phyloP scores from a whole-genome alignment of 2,888 invertebrate genomes.

The Nebria salina region DNA sequence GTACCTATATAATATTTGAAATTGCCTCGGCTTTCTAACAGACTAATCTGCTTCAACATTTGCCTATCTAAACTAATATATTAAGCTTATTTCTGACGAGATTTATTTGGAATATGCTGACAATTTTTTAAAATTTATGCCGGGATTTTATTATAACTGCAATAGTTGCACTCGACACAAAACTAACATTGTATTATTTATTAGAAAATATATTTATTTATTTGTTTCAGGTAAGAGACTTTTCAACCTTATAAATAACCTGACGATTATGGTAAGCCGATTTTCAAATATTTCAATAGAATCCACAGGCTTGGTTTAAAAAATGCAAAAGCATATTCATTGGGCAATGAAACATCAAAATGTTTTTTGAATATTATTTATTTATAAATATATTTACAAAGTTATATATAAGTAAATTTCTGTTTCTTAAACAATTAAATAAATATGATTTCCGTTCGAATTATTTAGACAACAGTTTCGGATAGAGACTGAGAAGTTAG shows the following conservation, averaged over 20 bases:
- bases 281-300: not conserved
- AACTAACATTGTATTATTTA: not conserved
- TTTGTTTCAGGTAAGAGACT: not conserved
- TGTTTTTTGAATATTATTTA: not conserved
- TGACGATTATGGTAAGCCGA: not conserved
- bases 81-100: constrained; percentile 35
- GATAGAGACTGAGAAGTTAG: not conserved
- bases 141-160: not conserved
- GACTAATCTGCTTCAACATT: not conserved
- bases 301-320: not conserved
- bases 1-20: too few species aligned
- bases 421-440: not conserved
- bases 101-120: not conserved
- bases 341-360: not conserved
- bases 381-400: too few species aligned
- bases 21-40: not conserved
- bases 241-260: not conserved
- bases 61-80: constrained; percentile 40
- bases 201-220: not conserved
- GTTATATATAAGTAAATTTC: too few species aligned
- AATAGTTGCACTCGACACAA: not conserved
- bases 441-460: not conserved
- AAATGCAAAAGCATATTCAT: not conserved
- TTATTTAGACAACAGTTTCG: not conserved
- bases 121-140: not conserved